Evolutionary conservation across 2,797 vertebrate genomes (phyloP), one percentile per base, ranked within the genome.

Genomic region (Acrossocheilus fasciatus): DNA sequence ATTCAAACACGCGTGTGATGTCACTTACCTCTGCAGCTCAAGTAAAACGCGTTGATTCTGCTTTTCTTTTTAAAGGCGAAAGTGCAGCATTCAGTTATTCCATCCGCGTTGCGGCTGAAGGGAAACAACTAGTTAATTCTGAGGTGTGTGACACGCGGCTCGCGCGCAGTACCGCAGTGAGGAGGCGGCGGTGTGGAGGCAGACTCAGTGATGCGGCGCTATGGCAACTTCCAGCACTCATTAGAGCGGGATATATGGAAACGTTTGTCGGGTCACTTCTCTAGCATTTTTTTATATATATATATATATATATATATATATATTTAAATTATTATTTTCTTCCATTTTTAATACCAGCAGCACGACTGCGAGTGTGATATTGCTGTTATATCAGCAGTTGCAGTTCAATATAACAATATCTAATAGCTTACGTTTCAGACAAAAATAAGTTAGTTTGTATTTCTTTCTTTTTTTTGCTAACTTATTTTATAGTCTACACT

Each of bases 21-120:
- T 15, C 54, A 83, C 91, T 92, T 92, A 93, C 92, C 92, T 93
- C 39, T 43, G 20, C 36, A 26, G 72, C 79, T 83, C 43, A 12
- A 41, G 45, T 6, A 8, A 54, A 82, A 64, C 54, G 73, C 79
- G 81, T 86, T 92, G 88, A 89, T 45, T 90, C 86, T 73, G 73
- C 78, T 52, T 81, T 50, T 41, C 57, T 62, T 26, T 81, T 85
- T 47, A 78, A 59, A 36, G 41, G 17, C 34, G 9, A 73, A 81
- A 43, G 15, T 3, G 43, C 6, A 41, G 36, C 39, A 20, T 52
- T 50, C 54, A 1, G 50, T 59, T 36, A 41, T 64, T 64, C 23
- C 68, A 74, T 23, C 2, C 41, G 30, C 20, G 30, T 26, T 62
- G 54, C 8, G 20, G 54, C 6, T 52, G 30, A 74, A 26, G 54